Evolutionary conservation across 2,113 vertebrate species (phyloP).

Genomic region (Calyptomena viridis): DNA sequence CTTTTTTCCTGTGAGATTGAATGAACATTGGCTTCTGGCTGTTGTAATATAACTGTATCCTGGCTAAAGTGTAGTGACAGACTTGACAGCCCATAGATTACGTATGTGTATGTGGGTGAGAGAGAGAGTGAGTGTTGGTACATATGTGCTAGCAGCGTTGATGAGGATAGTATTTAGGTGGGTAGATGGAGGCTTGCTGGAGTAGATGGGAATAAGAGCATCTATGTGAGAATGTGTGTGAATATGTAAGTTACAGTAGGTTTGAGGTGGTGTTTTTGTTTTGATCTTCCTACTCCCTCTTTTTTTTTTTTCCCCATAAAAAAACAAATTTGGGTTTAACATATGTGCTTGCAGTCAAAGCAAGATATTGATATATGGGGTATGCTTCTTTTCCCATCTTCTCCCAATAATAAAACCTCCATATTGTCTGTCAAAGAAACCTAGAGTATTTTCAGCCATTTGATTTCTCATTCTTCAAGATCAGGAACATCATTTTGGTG

Average conservation of each 20-base stretch:
- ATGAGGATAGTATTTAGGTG: background rate
- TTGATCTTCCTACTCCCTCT: conserved; percentile 8
- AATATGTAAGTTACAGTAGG: background rate
- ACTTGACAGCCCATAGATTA: background rate
- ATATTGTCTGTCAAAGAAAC: background rate
- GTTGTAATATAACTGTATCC: background rate
- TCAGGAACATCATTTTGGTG: background rate
- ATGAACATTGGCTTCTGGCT: background rate
- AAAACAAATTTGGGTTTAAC: background rate
- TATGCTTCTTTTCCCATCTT: background rate
- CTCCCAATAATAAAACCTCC: background rate
- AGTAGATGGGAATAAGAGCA: background rate
- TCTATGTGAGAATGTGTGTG: background rate
- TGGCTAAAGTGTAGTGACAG: background rate
- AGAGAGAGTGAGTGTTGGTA: background rate
- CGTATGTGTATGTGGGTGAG: background rate
- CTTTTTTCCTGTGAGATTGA: background rate
- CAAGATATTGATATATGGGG: background rate
- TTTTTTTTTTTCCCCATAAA: no score
- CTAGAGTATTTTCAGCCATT: background rate
- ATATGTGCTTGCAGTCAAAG: background rate
- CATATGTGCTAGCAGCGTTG: background rate
- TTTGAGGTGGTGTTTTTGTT: conserved; percentile 20
- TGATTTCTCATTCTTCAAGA: background rate
- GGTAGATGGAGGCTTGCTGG: background rate